These are phyloP conservation scores for Galeopsomyia nigrocyanea DNA, from an alignment of 2,888 invertebrate species.

Conservation along the genomic window DNA sequence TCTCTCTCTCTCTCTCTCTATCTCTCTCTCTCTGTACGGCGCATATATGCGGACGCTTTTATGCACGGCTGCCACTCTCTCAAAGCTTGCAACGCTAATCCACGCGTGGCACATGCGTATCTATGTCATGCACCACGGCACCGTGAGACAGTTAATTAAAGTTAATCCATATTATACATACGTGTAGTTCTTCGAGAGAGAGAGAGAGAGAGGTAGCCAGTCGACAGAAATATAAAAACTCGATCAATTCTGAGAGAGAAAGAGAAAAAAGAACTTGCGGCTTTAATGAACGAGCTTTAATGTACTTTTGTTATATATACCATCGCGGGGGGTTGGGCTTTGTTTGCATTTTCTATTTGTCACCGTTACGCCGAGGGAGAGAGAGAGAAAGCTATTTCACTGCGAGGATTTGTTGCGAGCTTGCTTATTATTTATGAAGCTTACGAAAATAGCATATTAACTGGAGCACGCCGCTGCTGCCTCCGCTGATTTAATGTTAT, in stretches of 20 bases:
- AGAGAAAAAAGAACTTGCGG: neutral
- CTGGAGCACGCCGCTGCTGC: slow-evolving; percentile 9
- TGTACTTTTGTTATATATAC: slow-evolving; percentile 22
- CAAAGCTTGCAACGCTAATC: slow-evolving; percentile 31
- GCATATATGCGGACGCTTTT: slow-evolving; percentile 26
- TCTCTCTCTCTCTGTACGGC: neutral
- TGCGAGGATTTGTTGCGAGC: neutral
- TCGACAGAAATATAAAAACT: no score
- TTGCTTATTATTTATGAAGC: slow-evolving; percentile 16
- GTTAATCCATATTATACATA: slow-evolving; percentile 39
- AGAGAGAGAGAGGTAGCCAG: no score
- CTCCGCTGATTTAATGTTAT: neutral
- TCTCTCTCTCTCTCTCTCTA: no score
- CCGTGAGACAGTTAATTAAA: slow-evolving; percentile 40
- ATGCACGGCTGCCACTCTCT: slow-evolving; percentile 30
- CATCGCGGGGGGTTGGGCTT: neutral
- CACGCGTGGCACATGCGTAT: neutral
- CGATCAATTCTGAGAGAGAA: no score
- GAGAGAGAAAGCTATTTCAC: neutral
- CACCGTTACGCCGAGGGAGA: no score
- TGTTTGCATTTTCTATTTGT: slow-evolving; percentile 9
- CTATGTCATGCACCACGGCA: neutral
- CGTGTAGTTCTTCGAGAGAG: no score
- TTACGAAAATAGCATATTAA: slow-evolving; percentile 21
- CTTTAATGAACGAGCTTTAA: slow-evolving; percentile 6